Base-by-base conservation (phyloP, 2,888 invertebrate species). In the Iselma pallidipennis region DNA sequence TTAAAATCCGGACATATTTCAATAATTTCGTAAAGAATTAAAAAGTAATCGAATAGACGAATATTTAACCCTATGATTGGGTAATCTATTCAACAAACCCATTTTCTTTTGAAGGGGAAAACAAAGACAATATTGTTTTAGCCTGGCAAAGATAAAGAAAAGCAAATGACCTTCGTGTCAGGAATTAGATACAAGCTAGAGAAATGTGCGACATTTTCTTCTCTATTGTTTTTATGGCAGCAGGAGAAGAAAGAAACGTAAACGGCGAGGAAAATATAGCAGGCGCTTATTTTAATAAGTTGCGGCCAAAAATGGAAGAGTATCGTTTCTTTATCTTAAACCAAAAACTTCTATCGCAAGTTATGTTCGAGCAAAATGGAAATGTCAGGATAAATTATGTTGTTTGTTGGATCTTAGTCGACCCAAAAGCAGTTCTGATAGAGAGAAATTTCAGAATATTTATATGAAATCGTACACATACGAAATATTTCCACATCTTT, bases 301-400 rank as follows among this genome's bases (percentile, higher is more conserved):
- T 45, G 12, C 4, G 4, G 4, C 21, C 4, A 3, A 37, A 16
- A 19, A 37, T 37, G 16, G 21, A 45, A 45, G 10, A 26, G 55
- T 33, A 48, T 19, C 54, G 54, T 23, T 57, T 54, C 48, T 62
- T 42, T 62, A 58, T 62, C 55, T 62, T 25, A 21, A 50, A 49
- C 49, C 16, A 25, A 57, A 23, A 50, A 57, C 49, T 61, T 61
- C 53, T 57, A 61, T 61, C 61, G 56, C 54, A 61, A 66, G 69
- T 71, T 73, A 68, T 61, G 68, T 63, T 65, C 19, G 2, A 67
- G 67, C 68, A 70, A 73, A 74, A 74, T 73, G 72, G 73, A 73
- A 74, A 74, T 66, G 74, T 73, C 74, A 74, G 70, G 62, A 73
- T 75, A 74, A 73, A 74, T 75, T 71, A 72, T 68, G 71, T 72